Evolutionary conservation across 2,888 invertebrate genomes (phyloP), one percentile per base, ranked within the genome.

Genomic region (Tridacna crocea): DNA sequence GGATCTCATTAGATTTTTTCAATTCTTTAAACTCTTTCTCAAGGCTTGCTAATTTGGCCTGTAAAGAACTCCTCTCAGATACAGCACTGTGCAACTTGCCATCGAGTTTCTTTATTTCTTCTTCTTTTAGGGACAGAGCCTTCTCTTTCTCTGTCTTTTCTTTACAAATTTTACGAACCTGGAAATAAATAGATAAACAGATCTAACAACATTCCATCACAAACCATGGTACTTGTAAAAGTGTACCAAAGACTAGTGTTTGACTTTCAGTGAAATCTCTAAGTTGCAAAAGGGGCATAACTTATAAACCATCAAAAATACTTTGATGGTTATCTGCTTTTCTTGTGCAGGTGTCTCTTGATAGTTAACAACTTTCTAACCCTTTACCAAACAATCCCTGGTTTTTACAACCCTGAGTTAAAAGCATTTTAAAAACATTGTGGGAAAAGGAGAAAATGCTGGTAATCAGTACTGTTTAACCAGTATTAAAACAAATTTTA

Each of bases 1-100:
- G 82, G 12, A 87, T 51, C 47, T 89, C 85, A 75, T 89, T 90
- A 46, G 86, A 76, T 72, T 88, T 88, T 51, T 80, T 84, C 0
- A 82, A n/a, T 36, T 87, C 87, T 22, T 84, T 82, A 17, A 84
- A 46, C 58, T 88, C 82, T 66, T 88, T 87, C 66, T 90, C 88
- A 12, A 86, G 77, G 10, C 84, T 66, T 46, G 88, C 89, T 17
- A 88, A 66, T 65, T 82, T 85, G 6, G 90, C 85, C 24, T 84
- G 82, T 13, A 89, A 80, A 13, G 88, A 79, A 26, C 79, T 82
- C 70, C 84, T 87, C 46, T 90, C 90, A 24, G 84, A 77, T 58
- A 82, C 83, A 11, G 83, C 85, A 66, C 80, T 77, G 51, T 86
- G 86, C 4, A 89, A 78, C 27, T 80, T 74, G 0, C 88, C 87